A percentile compares a stretch with the other conserved stretches of the same genome.
These are phyloP conservation scores for Pampusana beccarii DNA, from an alignment of 2,113 vertebrate genomes.

Conservation along the genomic window DNA sequence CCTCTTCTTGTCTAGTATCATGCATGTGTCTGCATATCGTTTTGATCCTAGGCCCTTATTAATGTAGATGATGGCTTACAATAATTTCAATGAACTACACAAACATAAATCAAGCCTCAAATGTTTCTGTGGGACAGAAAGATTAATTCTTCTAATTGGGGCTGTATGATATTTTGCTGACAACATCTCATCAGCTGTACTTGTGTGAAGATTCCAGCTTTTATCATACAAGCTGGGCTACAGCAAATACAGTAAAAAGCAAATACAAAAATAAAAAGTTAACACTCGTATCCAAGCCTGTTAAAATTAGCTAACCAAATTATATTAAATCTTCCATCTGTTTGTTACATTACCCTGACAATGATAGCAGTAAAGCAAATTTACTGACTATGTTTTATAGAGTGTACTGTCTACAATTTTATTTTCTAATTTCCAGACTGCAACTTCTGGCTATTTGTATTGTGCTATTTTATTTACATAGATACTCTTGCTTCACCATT, in stretches of 20 bases:
- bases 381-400: constrained; percentile 64
- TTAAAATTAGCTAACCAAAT: constrained; percentile 73
- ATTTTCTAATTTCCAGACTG: constrained; percentile 45
- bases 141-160: constrained; percentile 39
- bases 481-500: constrained; percentile 14
- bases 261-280: constrained; percentile 63
- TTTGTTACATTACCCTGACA: constrained; percentile 60
- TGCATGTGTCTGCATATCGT: neutral
- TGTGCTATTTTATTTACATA: constrained; percentile 48
- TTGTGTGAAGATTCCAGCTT: constrained; percentile 51
- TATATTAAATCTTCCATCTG: constrained; percentile 64
- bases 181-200: constrained; percentile 36
- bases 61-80: neutral
- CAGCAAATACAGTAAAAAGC: constrained; percentile 56
- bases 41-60: neutral
- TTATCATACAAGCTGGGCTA: constrained; percentile 40
- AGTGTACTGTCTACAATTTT: constrained; percentile 33
- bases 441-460: constrained; percentile 47
- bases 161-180: constrained; percentile 24
- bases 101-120: neutral
- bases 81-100: neutral
- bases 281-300: constrained; percentile 52
- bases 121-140: constrained; percentile 10
- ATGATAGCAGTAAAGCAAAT: constrained; percentile 52
- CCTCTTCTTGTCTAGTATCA: neutral